Base-by-base conservation (phyloP, 2,113 vertebrate genomes). In the Motacilla alba region DNA sequence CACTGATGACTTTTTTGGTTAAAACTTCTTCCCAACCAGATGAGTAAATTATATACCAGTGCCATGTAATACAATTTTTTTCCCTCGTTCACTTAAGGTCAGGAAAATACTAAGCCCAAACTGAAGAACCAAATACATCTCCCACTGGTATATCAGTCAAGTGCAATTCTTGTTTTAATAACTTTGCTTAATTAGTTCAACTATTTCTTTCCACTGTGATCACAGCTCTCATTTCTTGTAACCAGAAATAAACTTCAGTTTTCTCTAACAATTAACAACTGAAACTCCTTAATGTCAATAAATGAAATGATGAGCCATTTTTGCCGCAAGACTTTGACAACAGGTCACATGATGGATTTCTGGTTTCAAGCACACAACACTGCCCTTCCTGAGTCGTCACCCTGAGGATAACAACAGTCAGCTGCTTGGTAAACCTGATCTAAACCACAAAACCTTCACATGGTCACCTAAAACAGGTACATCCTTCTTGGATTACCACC, bases 191-290 rank as follows among this genome's bases (percentile, higher is more conserved):
- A 95, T 44, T 56, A 47, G 28, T 84, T 89, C 70, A 62, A 59
- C 55, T 79, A 66, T 50, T 93, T 76, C 20, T 83, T 88, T 90
- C 43, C 86, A 79, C 66, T 84, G 58, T 15, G 13, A 44, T 59
- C 59, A 90, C n/a, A 86, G 63, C 22, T 80, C 82, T 88, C 94
- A 21, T 41, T 89, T 94, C 47, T 79, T 90, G 13, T 85, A 93
- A 91, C 41, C 41, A 50, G 81, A 88, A 91, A 78, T 64, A 77
- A 96, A 67, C 53, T 90, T 67, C 49, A 53, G n/a, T 20, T 91
- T 59, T 69, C 35, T 49, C 53, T 73, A 72, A 44, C 15, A 50
- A 43, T 90, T 97, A 96, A 94, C 86, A 90, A 78, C 76, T 37
- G 15, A 47, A 73, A 21, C 13, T 81, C 22, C 50, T 91, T 75